These are phyloP conservation scores for Alauda arvensis DNA, from an alignment of 2,797 vertebrate species.

Conservation along the genomic window DNA sequence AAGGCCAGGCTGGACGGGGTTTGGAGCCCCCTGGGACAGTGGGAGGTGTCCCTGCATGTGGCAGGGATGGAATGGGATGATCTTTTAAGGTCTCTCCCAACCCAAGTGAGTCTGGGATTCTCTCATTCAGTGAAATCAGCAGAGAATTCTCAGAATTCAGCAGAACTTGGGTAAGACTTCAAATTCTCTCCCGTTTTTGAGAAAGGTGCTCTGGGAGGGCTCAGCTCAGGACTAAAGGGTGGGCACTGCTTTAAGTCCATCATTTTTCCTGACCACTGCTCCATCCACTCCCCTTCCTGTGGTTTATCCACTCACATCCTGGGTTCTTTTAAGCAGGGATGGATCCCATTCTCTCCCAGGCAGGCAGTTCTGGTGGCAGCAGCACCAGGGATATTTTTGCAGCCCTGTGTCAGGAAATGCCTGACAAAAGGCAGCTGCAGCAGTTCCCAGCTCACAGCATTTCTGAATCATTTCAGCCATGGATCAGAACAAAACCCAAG, in stretches of 20 bases:
- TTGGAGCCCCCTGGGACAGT: neutral
- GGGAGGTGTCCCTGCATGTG: neutral
- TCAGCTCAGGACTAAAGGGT: neutral
- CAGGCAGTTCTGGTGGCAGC: neutral
- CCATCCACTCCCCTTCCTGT: neutral
- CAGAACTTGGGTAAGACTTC: neutral
- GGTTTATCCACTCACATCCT: neutral
- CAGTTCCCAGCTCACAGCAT: neutral
- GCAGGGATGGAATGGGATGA: rapidly evolving
- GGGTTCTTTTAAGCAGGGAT: neutral
- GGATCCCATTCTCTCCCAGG: neutral
- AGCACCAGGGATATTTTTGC: neutral
- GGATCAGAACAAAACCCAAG: neutral
- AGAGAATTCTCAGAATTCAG: neutral
- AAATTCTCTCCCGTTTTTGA: neutral
- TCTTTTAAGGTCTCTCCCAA: neutral
- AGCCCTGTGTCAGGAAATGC: neutral
- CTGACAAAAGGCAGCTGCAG: constrained; percentile 7
- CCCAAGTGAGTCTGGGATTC: neutral
- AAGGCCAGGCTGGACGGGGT: rapidly evolving
- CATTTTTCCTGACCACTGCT: neutral
- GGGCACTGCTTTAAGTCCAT: neutral
- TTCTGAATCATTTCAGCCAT: neutral
- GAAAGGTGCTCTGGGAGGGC: neutral
- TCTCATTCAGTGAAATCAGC: neutral